These are phyloP conservation scores for Drosophila tanythrix DNA, from an alignment of 2,888 invertebrate species.

Conservation along the genomic window DNA sequence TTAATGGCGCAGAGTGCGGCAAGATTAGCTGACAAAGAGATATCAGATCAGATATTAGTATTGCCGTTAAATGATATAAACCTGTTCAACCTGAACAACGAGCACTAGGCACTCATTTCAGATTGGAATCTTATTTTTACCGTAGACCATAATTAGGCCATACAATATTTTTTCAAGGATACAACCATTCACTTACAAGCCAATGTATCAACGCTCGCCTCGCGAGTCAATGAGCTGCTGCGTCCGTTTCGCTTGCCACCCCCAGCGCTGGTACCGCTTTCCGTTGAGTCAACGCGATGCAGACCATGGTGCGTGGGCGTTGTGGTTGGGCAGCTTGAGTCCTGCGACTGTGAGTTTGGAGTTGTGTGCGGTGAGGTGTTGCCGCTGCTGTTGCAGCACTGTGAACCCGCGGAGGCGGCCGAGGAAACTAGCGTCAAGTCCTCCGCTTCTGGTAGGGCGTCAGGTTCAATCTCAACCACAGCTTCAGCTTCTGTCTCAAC, in stretches of 20 bases:
- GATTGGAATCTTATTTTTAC: neutral
- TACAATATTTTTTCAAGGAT: neutral
- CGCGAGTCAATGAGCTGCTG: slow-evolving; percentile 87
- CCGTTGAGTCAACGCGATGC: slow-evolving; percentile 81
- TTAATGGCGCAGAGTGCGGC: slow-evolving; percentile 81
- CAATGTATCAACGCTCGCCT: slow-evolving; percentile 89
- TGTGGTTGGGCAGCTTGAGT: slow-evolving; percentile 57
- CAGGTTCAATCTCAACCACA: slow-evolving; percentile 19
- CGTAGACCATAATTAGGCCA: neutral
- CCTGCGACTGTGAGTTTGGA: slow-evolving; percentile 68
- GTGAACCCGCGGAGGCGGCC: slow-evolving; percentile 65
- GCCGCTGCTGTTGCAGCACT: slow-evolving; percentile 71
- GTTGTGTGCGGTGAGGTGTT: slow-evolving; percentile 69
- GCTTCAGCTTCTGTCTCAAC: slow-evolving; percentile 38
- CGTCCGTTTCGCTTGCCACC: slow-evolving; percentile 72
- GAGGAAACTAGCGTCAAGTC: slow-evolving; percentile 70
- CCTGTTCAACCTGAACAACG: neutral
- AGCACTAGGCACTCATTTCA: neutral
- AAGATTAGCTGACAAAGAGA: slow-evolving; percentile 73
- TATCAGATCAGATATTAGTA: neutral
- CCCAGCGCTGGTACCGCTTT: slow-evolving; percentile 46
- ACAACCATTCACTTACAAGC: slow-evolving; percentile 84
- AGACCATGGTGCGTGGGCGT: slow-evolving; percentile 71
- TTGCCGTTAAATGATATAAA: neutral
- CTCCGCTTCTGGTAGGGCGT: slow-evolving; percentile 49